Conservation (phyloP, 2,888 invertebrate species). For the Tethea ocularis region DNA sequence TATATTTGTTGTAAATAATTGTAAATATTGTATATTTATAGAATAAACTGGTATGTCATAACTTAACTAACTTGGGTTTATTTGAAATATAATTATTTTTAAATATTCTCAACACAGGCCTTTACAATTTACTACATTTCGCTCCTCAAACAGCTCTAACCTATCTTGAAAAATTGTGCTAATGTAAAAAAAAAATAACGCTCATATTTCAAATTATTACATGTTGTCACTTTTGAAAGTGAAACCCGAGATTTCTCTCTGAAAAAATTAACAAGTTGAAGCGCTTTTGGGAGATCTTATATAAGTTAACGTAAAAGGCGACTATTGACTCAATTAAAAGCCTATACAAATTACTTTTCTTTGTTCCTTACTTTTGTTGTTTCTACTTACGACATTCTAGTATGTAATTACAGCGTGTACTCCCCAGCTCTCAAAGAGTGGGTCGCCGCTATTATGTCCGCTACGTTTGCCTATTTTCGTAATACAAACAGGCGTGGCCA, state of each 20-base stretch:
- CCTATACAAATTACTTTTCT: not conserved
- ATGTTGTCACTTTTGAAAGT: not conserved
- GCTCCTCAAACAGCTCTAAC: no score
- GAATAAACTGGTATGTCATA: no score
- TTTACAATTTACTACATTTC: no score
- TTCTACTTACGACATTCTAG: conserved; percentile 4
- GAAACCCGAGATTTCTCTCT: not conserved
- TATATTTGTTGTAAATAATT: no score
- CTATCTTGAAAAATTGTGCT: no score
- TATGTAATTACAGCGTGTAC: conserved; percentile 2
- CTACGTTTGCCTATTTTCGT: conserved; percentile 1
- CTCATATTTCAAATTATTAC: no score
- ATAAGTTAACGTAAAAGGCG: not conserved
- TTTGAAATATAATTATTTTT: no score
- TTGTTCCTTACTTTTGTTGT: not conserved
- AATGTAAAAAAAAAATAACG: no score
- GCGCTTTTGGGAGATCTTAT: not conserved
- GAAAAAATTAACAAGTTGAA: not conserved
- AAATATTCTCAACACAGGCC: no score
- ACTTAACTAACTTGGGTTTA: no score
- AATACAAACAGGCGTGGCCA: conserved; percentile 3
- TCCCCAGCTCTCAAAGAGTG: not conserved
- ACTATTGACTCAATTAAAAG: not conserved
- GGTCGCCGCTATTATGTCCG: conserved; percentile 6
- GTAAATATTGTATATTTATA: no score